These are phyloP conservation scores for Sebastes hubbsi DNA, from an alignment of 2,797 vertebrate genomes.

Conservation along the genomic window DNA sequence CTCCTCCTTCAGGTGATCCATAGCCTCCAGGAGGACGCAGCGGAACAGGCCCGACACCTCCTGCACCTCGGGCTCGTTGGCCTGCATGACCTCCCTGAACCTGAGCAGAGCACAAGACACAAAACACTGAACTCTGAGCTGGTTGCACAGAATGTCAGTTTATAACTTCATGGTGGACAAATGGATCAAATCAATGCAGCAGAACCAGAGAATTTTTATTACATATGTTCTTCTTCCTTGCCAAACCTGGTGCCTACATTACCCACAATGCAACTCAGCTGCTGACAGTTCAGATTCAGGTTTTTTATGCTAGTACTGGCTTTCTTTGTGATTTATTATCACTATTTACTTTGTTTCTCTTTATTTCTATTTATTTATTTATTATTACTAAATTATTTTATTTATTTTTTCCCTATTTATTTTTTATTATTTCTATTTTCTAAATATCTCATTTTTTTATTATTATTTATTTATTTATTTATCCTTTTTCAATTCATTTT, in stretches of 20 bases:
- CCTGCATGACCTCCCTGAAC: conserved; percentile 89
- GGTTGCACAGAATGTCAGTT: background rate
- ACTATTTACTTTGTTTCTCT: too few relatives aligned
- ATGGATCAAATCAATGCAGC: background rate
- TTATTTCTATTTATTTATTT: too few relatives aligned
- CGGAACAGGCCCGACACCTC: conserved; percentile 92
- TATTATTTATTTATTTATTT: too few relatives aligned
- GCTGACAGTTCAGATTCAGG: too few relatives aligned
- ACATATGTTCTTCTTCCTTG: background rate
- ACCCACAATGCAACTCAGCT: background rate
- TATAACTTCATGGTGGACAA: background rate
- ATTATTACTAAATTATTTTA: too few relatives aligned
- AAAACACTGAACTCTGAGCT: background rate
- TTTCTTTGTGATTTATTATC: too few relatives aligned
- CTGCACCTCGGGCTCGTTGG: conserved; percentile 90
- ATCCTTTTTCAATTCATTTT: too few relatives aligned
- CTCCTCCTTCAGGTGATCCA: conserved; percentile 90
- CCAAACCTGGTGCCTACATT: background rate
- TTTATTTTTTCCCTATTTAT: too few relatives aligned
- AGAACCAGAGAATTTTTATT: background rate
- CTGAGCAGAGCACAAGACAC: conserved; percentile 67
- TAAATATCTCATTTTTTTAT: too few relatives aligned
- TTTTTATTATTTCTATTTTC: too few relatives aligned
- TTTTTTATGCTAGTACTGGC: too few relatives aligned
- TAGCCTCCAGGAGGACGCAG: conserved; percentile 87